Conservation (phyloP, 2,113 vertebrate genomes). For the Scytalopus superciliaris region DNA sequence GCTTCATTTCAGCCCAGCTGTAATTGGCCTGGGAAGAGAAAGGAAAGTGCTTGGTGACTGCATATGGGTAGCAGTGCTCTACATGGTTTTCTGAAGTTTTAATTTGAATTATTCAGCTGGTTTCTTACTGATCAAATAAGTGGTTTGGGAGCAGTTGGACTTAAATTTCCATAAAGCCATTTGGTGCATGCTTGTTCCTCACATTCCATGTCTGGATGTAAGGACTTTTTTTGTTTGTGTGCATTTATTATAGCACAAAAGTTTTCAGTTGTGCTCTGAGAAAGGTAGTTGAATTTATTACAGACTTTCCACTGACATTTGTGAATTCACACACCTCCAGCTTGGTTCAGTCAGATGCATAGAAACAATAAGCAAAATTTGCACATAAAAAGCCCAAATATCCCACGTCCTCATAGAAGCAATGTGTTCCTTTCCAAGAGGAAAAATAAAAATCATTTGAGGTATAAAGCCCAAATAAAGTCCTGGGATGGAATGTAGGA, state of each 20-base stretch:
- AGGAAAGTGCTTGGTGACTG: neutral
- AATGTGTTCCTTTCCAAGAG: neutral
- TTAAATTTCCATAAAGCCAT: neutral
- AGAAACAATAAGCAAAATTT: constrained; percentile 26
- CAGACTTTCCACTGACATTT: constrained; percentile 8
- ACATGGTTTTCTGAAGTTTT: neutral
- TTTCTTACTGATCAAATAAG: constrained; percentile 2
- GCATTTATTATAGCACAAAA: constrained; percentile 17
- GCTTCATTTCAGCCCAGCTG: neutral
- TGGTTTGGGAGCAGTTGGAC: neutral
- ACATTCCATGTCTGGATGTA: neutral
- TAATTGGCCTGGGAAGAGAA: neutral
- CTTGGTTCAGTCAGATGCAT: constrained; percentile 21
- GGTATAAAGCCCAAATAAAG: neutral
- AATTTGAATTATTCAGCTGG: neutral
- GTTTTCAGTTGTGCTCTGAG: constrained; percentile 1
- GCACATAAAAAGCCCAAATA: neutral
- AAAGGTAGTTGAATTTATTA: neutral
- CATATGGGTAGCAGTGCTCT: neutral
- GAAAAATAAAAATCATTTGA: neutral
- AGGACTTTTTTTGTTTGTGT: constrained; percentile 42
- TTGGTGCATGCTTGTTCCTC: neutral
- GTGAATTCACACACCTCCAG: neutral
- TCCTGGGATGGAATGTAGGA: neutral
- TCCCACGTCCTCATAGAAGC: neutral